Evolutionary conservation across 2,797 vertebrate genomes (phyloP).

Genomic region (Coilia nasus): DNA sequence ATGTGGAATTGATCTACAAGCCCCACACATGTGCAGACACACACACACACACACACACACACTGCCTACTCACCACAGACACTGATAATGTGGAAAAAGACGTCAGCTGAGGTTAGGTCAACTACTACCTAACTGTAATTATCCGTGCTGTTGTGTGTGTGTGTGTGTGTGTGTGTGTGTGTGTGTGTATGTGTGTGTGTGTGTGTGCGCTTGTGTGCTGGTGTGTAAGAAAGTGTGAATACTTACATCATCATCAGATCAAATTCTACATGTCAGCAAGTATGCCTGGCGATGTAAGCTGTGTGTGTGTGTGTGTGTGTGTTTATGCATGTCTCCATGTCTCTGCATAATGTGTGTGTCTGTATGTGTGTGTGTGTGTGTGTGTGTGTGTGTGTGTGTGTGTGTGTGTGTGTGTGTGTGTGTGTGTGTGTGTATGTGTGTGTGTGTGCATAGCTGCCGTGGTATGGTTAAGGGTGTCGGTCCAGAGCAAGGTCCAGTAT

Average conservation of each 20-base stretch:
- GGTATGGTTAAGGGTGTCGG: neutral
- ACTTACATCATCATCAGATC: neutral
- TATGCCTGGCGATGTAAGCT: neutral
- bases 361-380: neutral
- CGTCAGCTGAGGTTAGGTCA: neutral
- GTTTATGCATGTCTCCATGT: too few species aligned
- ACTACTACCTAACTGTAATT: conserved; percentile 3
- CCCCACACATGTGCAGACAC: neutral
- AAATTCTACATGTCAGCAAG: neutral
- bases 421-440: neutral
- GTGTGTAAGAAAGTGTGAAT: neutral
- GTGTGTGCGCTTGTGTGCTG: neutral
- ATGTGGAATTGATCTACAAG: too few species aligned
- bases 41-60: neutral
- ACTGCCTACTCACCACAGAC: conserved; percentile 9
- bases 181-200: neutral
- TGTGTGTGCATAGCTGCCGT: neutral
- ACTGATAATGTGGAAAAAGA: conserved; percentile 22
- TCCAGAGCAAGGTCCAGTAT: neutral
- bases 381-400: neutral
- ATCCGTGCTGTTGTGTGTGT: neutral
- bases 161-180: neutral
- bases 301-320: too few species aligned
- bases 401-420: neutral
- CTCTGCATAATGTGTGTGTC: neutral